phyloP scores from a whole-genome alignment of 1,140 invertebrate species.

The Berghia stephanieae region DNA sequence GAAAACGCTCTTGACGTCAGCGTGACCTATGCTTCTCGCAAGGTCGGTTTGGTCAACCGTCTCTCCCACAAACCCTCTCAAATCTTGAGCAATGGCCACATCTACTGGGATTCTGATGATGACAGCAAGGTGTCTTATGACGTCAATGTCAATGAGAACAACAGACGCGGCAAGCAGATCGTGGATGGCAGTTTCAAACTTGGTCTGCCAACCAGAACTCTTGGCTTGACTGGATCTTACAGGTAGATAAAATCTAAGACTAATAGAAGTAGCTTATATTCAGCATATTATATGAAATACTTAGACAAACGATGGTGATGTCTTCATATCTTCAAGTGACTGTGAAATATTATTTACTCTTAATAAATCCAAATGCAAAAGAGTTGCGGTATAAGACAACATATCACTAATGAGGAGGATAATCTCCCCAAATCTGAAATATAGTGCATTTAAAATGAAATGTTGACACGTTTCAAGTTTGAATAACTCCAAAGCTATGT shows the following conservation, averaged over 20 bases:
- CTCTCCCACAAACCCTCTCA: neutral
- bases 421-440: too few species aligned
- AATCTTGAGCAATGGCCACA: neutral
- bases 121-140: constrained; percentile 21
- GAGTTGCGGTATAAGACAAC: too few species aligned
- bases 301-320: too few species aligned
- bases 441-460: too few species aligned
- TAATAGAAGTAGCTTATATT: neutral
- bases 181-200: constrained; percentile 24
- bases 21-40: constrained; percentile 23
- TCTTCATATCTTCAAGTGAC: too few species aligned
- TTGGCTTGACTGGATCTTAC: constrained; percentile 18
- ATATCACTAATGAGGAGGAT: too few species aligned
- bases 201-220: constrained; percentile 16
- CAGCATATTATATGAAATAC: too few species aligned
- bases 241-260: neutral
- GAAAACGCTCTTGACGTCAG: constrained; percentile 14
- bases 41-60: constrained; percentile 1
- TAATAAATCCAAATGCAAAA: too few species aligned
- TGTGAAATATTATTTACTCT: too few species aligned
- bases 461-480: too few species aligned
- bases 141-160: constrained; percentile 15
- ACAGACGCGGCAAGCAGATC: neutral
- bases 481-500: too few species aligned
- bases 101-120: constrained; percentile 18